These are phyloP conservation scores for Yoshiicerus persimilis DNA, from an alignment of 1,140 invertebrate species.

Conservation along the genomic window DNA sequence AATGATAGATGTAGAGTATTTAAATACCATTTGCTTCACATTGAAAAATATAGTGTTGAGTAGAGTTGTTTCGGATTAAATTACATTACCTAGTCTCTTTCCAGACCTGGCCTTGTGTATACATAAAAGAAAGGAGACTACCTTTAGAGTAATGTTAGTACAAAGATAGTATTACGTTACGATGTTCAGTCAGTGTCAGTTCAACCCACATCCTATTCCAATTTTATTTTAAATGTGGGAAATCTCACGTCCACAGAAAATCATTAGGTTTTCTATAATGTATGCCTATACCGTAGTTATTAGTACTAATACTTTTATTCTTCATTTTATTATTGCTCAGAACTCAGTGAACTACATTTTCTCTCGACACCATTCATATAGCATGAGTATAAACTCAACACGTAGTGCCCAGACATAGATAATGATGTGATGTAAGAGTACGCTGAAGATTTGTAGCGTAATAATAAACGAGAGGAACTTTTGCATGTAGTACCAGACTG, in stretches of 20 bases:
- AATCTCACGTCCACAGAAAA: slow-evolving; percentile 10
- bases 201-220: slow-evolving; percentile 20
- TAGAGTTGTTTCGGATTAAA: background rate
- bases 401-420: background rate
- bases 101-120: background rate
- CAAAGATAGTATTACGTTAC: slow-evolving; percentile 1
- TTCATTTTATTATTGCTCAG: background rate
- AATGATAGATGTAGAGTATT: slow-evolving; percentile 5
- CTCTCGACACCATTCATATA: background rate
- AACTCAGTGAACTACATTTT: background rate
- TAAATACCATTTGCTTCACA: slow-evolving; percentile 1
- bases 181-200: no score
- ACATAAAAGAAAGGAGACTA: background rate
- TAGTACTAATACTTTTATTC: background rate
- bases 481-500: background rate
- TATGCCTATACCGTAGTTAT: background rate
- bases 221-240: slow-evolving; percentile 31
- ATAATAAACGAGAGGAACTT: background rate
- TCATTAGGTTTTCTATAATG: background rate
- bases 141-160: background rate
- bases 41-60: background rate
- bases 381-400: background rate
- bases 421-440: background rate
- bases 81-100: background rate
- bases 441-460: background rate